Evolutionary conservation across 2,797 vertebrate genomes (phyloP), one percentile per base, ranked within the genome.

Genomic region (Sebastes hubbsi): DNA sequence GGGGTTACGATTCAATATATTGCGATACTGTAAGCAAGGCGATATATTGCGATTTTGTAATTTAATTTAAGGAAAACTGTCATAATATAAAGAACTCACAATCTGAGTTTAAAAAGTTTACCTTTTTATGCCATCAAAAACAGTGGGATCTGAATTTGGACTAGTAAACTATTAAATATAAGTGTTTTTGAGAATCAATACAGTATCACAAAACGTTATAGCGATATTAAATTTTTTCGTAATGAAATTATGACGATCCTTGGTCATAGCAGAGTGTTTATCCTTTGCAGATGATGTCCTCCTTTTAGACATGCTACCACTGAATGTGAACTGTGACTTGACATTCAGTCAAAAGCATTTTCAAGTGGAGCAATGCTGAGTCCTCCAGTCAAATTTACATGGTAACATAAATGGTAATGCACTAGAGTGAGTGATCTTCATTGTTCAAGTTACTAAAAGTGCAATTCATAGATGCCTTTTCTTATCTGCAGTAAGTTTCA

Each of bases 241-340:
- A 46, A 18, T 55, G 10, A 36, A 71, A 62, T 55, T 13, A 16
- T 42, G 22, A 52, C 18, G 4, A 10, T 83, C 42, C 42, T 69
- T 64, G 61, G 65, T 90, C 84, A 86, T 87, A 85, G 89, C 78
- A 93, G 84, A 89, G 84, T 88, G 87, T 74, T 83, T 75, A 82
- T 92, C 82, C 72, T 89, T 86, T 86, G 49, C 58, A 85, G 76
- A 92, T 88, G 86, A 92, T 90, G 89, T 90, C 76, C 86, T 94
- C 90, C 91, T 93, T 93, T 93, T 92, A 94, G 81, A 94, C 89
- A 93, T 83, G 89, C 94, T 89, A 94, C 89, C 89, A 92, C 91
- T 86, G 60, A 83, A 70, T 69, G 75, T 85, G 3, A 81, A 60
- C 22, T 74, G 46, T 60, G 60, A 86, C 54, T 30, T 34, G 5